phyloP scores from a whole-genome alignment of 2,888 invertebrate species.

The Drosophila dives region DNA sequence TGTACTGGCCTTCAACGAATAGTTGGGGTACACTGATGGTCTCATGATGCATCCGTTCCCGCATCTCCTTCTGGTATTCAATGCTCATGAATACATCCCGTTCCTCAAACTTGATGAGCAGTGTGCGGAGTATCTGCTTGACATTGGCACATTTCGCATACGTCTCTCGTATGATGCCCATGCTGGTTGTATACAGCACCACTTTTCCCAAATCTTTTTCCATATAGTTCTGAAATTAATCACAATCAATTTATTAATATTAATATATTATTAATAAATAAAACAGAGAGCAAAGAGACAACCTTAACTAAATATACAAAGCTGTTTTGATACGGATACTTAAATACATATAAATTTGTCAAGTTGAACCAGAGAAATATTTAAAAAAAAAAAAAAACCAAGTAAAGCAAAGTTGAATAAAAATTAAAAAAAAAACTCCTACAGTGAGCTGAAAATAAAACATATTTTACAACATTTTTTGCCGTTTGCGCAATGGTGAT shows the following conservation, averaged over 20 bases:
- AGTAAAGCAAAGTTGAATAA: slow-evolving; percentile 24
- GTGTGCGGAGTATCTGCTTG: slow-evolving; percentile 95
- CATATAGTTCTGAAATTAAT: slow-evolving; percentile 91
- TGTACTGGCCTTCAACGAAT: slow-evolving; percentile 96
- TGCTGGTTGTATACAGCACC: slow-evolving; percentile 96
- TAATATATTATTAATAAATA: too few species aligned
- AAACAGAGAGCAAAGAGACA: background rate
- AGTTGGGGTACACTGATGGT: slow-evolving; percentile 94
- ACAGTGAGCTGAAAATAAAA: too few species aligned
- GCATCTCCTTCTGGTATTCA: slow-evolving; percentile 95
- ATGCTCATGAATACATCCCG: slow-evolving; percentile 96
- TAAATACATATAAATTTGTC: background rate
- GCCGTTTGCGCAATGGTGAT: too few species aligned
- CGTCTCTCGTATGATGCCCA: slow-evolving; percentile 96
- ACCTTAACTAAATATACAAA: slow-evolving; percentile 24
- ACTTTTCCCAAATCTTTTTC: slow-evolving; percentile 96
- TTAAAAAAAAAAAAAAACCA: slow-evolving; percentile 32
- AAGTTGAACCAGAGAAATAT: slow-evolving; percentile 36
- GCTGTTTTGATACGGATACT: background rate
- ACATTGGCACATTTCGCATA: slow-evolving; percentile 96
- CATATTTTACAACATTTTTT: too few species aligned
- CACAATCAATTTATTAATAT: background rate
- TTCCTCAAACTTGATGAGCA: slow-evolving; percentile 96
- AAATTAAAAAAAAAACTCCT: slow-evolving; percentile 9
- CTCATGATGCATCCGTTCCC: slow-evolving; percentile 91